Evolutionary conservation across 2,113 vertebrate genomes (phyloP), one percentile per base, ranked within the genome.

Genomic region (Rousettus leschenaultii): DNA sequence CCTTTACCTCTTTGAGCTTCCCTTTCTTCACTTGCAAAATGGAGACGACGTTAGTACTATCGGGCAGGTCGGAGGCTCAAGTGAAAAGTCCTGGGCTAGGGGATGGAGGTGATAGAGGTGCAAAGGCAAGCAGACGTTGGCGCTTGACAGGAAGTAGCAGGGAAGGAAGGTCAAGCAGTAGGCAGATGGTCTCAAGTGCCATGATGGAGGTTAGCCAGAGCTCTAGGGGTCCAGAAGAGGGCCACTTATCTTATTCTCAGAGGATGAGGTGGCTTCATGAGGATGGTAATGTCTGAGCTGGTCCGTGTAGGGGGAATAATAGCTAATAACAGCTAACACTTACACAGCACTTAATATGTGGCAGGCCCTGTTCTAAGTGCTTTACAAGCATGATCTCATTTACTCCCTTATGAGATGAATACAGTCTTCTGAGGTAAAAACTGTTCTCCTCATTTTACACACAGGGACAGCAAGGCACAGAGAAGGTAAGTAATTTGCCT

Each of bases 181-280:
- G 80, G 63, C 70, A 93, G 74, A 86, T 63, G 78, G 55, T 94
- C 61, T 94, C 89, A 93, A 95, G 73, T 95, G 45, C 80, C 86
- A 30, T n/a, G 78, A 33, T 61, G 68, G 61, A 94, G 93, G n/a
- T 87, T 53, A 89, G 82, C 59, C 63, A 92, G 63, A 24, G 21
- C 74, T 91, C 77, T 89, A 79, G 63, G 48, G 45, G 15, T n/a
- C 78, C n/a, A 92, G 74, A 96, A 96, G 55, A 95, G 89, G 55
- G 28, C 45, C 61, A 82, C 28, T 96, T 93, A 68, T 82, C 51
- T 51, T 86, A 51, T 66, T 95, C 51, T 95, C 55, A 57, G 70
- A 92, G 51, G 33, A 94, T 53, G 65, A 91, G 40, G 35, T 75
- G 61, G 61, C 61, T 95, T 95, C 40, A 26, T 63, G 93, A 59